Evolutionary conservation across 2,113 vertebrate species (phyloP).

Genomic region (Vulpes ferrilata): DNA sequence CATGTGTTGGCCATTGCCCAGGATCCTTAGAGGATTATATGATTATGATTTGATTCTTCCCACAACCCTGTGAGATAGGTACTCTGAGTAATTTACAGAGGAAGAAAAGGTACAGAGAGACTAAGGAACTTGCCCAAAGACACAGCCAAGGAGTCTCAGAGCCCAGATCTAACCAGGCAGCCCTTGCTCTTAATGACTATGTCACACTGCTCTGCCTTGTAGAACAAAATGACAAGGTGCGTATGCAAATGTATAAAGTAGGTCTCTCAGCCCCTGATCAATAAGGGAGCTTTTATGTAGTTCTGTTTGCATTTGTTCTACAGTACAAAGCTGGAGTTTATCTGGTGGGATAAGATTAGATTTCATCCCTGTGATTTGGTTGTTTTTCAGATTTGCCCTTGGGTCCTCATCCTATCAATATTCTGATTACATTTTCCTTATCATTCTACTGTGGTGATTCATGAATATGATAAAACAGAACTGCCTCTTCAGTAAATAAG

Average conservation of each 20-base stretch:
- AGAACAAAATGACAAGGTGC: conserved; percentile 19
- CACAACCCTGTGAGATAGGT: background rate
- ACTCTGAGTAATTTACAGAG: background rate
- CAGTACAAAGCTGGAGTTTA: conserved; percentile 11
- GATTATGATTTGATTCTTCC: background rate
- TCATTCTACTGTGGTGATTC: conserved; percentile 58
- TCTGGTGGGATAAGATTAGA: background rate
- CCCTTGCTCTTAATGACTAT: background rate
- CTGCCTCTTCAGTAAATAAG: background rate
- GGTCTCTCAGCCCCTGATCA: background rate
- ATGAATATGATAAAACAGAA: conserved; percentile 53
- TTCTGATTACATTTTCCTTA: conserved; percentile 65
- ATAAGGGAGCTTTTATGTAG: background rate
- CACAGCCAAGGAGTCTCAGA: background rate
- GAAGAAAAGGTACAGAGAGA: background rate
- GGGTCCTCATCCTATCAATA: background rate
- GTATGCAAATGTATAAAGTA: background rate
- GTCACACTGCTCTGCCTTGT: background rate
- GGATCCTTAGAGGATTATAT: background rate
- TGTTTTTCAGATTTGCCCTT: conserved; percentile 63
- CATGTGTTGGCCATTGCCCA: background rate
- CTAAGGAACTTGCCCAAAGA: background rate
- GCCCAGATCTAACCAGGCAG: background rate
- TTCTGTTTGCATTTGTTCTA: conserved; percentile 31
- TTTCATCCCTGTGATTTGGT: conserved; percentile 44